Base-by-base conservation (phyloP, 2,888 invertebrate genomes). In the Eristalis pertinax region DNA sequence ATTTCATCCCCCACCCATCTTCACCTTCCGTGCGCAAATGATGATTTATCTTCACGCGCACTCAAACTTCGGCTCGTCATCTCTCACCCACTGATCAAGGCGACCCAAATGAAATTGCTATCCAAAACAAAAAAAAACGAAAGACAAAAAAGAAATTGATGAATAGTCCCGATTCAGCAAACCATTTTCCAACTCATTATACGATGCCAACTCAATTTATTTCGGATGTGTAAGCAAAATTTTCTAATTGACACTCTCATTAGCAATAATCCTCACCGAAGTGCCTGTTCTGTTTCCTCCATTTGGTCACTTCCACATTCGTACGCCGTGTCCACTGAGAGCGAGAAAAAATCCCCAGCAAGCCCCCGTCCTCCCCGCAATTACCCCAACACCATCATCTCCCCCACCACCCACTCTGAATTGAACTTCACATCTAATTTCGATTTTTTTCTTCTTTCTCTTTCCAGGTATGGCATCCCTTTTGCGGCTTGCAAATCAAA, bases 171-270 rank as follows among this genome's bases (percentile, higher is more conserved):
- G 69, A 79, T 75, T 84, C 75, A 75, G 70, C 79, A 72, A 78
- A 76, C 65, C 35, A 41, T 70, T 64, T 67, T n/a, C 65, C 65
- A 69, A 43, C 73, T 75, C 62, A 87, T 68, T 83, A 79, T 79
- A 75, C 67, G 41, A 62, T 76, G 72, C 29, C 75, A 83, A 84
- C 73, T 60, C 76, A 87, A 83, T 87, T 84, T 80, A 76, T 87
- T 83, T 83, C 70, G 74, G 75, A 58, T 82, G 79, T 68, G 79
- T 87, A 83, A 87, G 86, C 86, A 76, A 60, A 26, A 87, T 73
- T 76, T 73, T 79, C 79, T 87, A 87, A 87, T 87, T 80, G 87
- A 84, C 83, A 76, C 79, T 76, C 87, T 84, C 87, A 84, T 87
- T 87, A 87, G 87, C 76, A 80, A 76, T 80, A 76, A 79, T 84